phyloP scores from a whole-genome alignment of 2,113 vertebrate species.

The Struthio camelus region DNA sequence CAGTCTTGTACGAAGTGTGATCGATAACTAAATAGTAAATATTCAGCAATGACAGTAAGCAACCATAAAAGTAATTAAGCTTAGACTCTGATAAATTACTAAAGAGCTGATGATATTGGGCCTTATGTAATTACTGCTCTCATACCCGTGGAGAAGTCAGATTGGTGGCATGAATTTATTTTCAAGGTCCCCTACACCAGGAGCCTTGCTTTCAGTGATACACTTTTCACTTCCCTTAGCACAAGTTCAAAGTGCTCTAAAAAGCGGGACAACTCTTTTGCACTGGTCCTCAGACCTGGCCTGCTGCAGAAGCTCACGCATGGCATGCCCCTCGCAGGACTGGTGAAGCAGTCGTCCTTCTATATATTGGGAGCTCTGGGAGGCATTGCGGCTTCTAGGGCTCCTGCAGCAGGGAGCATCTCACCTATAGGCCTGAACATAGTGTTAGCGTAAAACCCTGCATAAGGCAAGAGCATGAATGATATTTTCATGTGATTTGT shows the following conservation, averaged over 20 bases:
- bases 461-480: neutral
- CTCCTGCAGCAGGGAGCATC: neutral
- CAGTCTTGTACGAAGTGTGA: neutral
- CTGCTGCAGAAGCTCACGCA: neutral
- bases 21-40: neutral
- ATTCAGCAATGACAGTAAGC: neutral
- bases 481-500: neutral
- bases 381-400: neutral
- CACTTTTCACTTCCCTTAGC: neutral
- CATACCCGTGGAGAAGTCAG: neutral
- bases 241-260: neutral
- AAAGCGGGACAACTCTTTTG: neutral
- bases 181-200: neutral
- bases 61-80: neutral
- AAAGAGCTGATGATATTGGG: neutral
- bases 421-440: neutral
- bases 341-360: neutral
- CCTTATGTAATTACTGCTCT: neutral
- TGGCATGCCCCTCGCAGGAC: neutral
- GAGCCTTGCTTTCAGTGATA: neutral
- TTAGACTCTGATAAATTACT: neutral
- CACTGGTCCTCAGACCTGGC: neutral
- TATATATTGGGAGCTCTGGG: neutral
- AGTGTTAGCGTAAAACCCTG: neutral
- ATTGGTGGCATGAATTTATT: neutral